Percentiles rank a stretch among this genome's conserved stretches.
Evolutionary conservation across 2,888 invertebrate species (phyloP).

Genomic region (Limnephilus lunatus): DNA sequence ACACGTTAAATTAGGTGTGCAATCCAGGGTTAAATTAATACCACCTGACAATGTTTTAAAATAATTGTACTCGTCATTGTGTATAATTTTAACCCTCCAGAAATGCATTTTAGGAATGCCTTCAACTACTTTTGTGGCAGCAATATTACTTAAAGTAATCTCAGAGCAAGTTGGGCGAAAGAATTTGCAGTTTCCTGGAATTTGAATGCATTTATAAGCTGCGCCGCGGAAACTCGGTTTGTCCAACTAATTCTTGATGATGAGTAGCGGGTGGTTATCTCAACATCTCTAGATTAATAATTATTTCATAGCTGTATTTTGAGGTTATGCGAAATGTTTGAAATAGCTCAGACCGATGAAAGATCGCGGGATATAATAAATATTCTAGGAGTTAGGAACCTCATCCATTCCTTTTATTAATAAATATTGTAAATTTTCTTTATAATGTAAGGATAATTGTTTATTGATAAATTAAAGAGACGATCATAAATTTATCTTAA

Average conservation of each 20-base stretch:
- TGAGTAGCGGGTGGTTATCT: background rate
- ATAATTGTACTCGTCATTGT: no score
- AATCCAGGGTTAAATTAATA: background rate
- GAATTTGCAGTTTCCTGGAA: conserved; percentile 16
- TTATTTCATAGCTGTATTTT: background rate
- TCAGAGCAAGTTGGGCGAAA: background rate
- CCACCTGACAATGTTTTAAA: no score
- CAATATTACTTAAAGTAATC: conserved; percentile 15
- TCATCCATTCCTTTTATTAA: no score
- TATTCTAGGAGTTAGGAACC: no score
- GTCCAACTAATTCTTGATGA: background rate
- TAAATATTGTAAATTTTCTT: no score
- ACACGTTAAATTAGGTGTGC: no score
- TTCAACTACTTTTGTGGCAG: background rate
- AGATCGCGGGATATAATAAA: no score
- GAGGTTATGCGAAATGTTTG: background rate
- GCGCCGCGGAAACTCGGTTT: background rate
- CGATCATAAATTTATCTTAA: no score
- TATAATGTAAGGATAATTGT: no score
- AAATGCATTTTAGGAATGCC: background rate
- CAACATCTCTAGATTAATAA: background rate
- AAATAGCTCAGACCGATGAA: no score
- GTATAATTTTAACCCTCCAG: background rate
- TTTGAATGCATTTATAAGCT: conserved; percentile 5
- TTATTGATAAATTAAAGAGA: no score